Percentiles rank a stretch among this genome's conserved stretches.
Conservation (phyloP, 1,140 invertebrate genomes). For the Drosophila parvula region DNA sequence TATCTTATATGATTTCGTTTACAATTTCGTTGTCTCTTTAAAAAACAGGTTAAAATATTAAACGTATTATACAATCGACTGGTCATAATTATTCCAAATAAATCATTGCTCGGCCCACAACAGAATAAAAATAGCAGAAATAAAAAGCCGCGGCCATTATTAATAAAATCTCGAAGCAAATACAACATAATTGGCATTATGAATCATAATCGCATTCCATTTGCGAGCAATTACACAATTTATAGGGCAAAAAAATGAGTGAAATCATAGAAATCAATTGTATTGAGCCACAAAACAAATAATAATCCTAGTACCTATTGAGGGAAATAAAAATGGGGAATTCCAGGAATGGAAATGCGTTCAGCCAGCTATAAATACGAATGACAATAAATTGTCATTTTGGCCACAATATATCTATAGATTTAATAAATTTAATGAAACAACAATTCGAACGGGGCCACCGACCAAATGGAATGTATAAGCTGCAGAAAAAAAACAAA, state of each 20-base stretch:
- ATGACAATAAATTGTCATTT: slow-evolving; percentile 75
- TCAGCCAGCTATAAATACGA: slow-evolving; percentile 60
- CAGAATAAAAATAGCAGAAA: background rate
- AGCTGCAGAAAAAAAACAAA: slow-evolving; percentile 37
- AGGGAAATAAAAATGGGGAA: slow-evolving; percentile 21
- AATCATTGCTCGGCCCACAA: slow-evolving; percentile 1
- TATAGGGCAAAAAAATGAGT: slow-evolving; percentile 30
- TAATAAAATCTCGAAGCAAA: slow-evolving; percentile 37
- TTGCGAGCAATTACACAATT: slow-evolving; percentile 59
- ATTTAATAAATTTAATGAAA: slow-evolving; percentile 72
- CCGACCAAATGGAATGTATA: slow-evolving; percentile 21
- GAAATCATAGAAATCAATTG: slow-evolving; percentile 44
- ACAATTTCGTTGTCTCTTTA: no score
- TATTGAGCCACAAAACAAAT: slow-evolving; percentile 43
- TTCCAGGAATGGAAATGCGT: slow-evolving; percentile 34
- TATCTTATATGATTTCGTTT: background rate
- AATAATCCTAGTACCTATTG: slow-evolving; percentile 34
- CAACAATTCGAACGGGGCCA: slow-evolving; percentile 17
- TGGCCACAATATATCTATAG: slow-evolving; percentile 66
- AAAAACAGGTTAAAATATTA: no score
- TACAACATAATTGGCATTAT: slow-evolving; percentile 36
- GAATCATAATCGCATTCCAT: slow-evolving; percentile 49
- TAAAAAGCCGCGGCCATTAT: slow-evolving; percentile 15
- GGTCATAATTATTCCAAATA: background rate
- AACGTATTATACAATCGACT: background rate